These are phyloP conservation scores for Peromyscus melanophrys DNA, from an alignment of 2,797 vertebrate genomes.

Conservation along the genomic window DNA sequence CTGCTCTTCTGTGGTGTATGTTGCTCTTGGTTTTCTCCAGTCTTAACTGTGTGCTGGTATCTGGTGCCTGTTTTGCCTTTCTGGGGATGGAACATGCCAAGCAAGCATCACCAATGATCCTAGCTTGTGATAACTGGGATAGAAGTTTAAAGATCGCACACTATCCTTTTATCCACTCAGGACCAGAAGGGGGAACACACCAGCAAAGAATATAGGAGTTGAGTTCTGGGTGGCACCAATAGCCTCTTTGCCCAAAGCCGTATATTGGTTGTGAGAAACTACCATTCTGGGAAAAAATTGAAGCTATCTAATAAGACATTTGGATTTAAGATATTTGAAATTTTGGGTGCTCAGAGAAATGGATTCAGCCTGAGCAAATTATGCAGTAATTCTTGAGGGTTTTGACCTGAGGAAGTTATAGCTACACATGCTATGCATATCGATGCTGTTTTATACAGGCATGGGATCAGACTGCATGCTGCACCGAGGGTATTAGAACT, in stretches of 20 bases:
- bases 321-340: not conserved
- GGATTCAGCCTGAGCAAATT: not conserved
- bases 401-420: not conserved
- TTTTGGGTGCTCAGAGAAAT: not conserved
- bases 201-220: not conserved
- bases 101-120: not conserved
- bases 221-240: not conserved
- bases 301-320: not conserved
- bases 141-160: not conserved
- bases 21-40: not conserved
- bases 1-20: not conserved
- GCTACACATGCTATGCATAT: not conserved
- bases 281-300: not conserved
- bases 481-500: not conserved
- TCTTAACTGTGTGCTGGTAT: not conserved
- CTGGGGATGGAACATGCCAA: not conserved
- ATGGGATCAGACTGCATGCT: accelerated
- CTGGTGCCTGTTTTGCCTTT: not conserved
- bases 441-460: not conserved
- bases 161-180: not conserved
- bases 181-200: not conserved
- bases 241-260: not conserved
- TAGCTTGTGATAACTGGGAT: not conserved
- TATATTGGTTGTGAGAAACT: not conserved
- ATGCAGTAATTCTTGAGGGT: not conserved